These are phyloP conservation scores for Bellardia pandia DNA, from an alignment of 2,888 invertebrate species.

Conservation along the genomic window DNA sequence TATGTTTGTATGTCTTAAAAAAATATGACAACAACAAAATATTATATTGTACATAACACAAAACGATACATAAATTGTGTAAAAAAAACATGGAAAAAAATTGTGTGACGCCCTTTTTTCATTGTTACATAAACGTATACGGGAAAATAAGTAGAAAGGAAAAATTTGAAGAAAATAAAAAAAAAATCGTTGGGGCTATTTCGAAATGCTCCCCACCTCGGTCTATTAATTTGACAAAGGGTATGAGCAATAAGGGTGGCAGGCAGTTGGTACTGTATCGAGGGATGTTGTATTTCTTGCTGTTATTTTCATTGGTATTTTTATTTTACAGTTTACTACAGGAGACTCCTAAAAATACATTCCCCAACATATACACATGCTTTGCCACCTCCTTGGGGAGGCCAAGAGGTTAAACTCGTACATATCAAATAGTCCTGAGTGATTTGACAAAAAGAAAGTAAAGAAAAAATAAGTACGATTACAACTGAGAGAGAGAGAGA, in stretches of 20 bases:
- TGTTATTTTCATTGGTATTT: slow-evolving; percentile 70
- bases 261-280: slow-evolving; percentile 30
- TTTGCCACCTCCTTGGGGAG: slow-evolving; percentile 74
- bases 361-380: neutral
- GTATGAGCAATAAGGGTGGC: slow-evolving; percentile 68
- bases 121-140: slow-evolving; percentile 44
- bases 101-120: slow-evolving; percentile 74
- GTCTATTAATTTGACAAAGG: slow-evolving; percentile 16
- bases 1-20: too few species aligned
- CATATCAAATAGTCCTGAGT: slow-evolving; percentile 72
- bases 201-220: slow-evolving; percentile 34
- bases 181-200: slow-evolving; percentile 64
- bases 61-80: slow-evolving; percentile 50
- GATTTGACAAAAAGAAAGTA: slow-evolving; percentile 58
- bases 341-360: slow-evolving; percentile 59
- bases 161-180: neutral
- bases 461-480: neutral
- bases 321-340: slow-evolving; percentile 46
- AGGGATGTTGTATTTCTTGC: slow-evolving; percentile 67
- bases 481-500: slow-evolving; percentile 35
- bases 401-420: slow-evolving; percentile 74
- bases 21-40: slow-evolving; percentile 64
- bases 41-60: slow-evolving; percentile 48
- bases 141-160: slow-evolving; percentile 28
- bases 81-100: slow-evolving; percentile 57